A percentile compares a stretch with the other conserved stretches of the same genome.
Evolutionary conservation across 2,888 invertebrate genomes (phyloP).

Genomic region (Marasmarcha lunaedactyla): DNA sequence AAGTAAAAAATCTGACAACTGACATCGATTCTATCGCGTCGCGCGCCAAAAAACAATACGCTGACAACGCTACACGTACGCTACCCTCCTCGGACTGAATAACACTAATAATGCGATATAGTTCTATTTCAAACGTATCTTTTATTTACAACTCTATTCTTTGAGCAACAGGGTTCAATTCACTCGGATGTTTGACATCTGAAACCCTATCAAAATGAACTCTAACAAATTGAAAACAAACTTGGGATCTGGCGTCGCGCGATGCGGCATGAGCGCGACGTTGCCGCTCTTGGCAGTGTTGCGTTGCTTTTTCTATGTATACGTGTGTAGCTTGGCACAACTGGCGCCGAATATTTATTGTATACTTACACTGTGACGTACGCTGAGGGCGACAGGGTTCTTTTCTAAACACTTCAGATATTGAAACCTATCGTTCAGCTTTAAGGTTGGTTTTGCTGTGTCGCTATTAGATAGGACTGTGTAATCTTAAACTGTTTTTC

Average conservation of each 20-base stretch:
- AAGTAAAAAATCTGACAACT: conserved; percentile 68
- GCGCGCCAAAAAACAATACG: conserved; percentile 59
- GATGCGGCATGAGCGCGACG: conserved; percentile 31
- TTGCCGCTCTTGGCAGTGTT: conserved; percentile 58
- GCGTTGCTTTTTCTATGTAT: conserved; percentile 57
- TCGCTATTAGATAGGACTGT: conserved; percentile 25
- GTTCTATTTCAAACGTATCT: conserved; percentile 17
- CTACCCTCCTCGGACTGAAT: conserved; percentile 45
- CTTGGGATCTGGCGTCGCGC: conserved; percentile 52
- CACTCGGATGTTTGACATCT: conserved; percentile 5
- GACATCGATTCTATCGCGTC: conserved; percentile 65
- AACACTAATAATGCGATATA: conserved; percentile 25
- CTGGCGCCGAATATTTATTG: conserved; percentile 71
- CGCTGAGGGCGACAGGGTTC: conserved; percentile 56
- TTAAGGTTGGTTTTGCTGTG: conserved; percentile 34
- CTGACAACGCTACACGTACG: conserved; percentile 54
- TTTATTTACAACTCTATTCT: conserved; percentile 19
- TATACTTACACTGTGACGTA: conserved; percentile 65
- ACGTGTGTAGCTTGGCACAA: conserved; percentile 64
- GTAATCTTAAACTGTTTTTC: conserved; percentile 39
- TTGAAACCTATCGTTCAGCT: conserved; percentile 24
- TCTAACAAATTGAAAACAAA: conserved; percentile 37
- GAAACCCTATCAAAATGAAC: conserved; percentile 34
- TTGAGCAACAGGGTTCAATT: conserved; percentile 14
- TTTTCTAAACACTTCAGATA: conserved; percentile 24